Percentiles rank a stretch among this genome's conserved stretches.
Evolutionary conservation across 1,140 invertebrate species (phyloP).

Genomic region (Pogonomyrmex californicus): DNA sequence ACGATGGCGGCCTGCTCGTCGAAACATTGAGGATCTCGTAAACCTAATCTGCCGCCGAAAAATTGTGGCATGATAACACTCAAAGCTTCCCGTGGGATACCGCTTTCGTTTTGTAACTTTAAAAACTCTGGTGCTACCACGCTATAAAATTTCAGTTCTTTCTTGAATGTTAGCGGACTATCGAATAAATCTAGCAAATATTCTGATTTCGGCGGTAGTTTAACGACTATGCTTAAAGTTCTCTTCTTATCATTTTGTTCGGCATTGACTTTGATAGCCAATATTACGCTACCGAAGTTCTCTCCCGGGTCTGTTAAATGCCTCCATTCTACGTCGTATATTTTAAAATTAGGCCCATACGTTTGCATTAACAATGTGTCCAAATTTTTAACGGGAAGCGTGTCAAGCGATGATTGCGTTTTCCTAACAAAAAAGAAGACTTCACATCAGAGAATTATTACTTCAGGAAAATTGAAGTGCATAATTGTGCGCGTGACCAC

Average conservation of each 20-base stretch:
- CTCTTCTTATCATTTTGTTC: slow-evolving; percentile 74
- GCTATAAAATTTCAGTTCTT: slow-evolving; percentile 88
- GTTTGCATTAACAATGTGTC: slow-evolving; percentile 75
- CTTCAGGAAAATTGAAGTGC: neutral
- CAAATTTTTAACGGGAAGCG: slow-evolving; percentile 79
- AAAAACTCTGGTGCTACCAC: slow-evolving; percentile 86
- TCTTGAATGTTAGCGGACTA: slow-evolving; percentile 88
- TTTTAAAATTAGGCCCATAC: slow-evolving; percentile 71
- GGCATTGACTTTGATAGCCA: slow-evolving; percentile 83
- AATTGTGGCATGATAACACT: slow-evolving; percentile 86
- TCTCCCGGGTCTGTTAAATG: slow-evolving; percentile 88
- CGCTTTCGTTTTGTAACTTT: slow-evolving; percentile 86
- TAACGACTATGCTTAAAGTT: slow-evolving; percentile 87
- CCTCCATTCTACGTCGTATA: slow-evolving; percentile 80
- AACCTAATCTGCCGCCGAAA: slow-evolving; percentile 87
- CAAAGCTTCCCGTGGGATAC: slow-evolving; percentile 81
- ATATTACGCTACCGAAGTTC: slow-evolving; percentile 89
- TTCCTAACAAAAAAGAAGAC: slow-evolving; percentile 51
- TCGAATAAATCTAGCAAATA: slow-evolving; percentile 88
- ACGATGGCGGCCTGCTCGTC: slow-evolving; percentile 88
- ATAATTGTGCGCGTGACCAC: too few species aligned
- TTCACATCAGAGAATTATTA: neutral
- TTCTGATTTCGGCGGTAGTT: slow-evolving; percentile 88
- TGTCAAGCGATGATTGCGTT: slow-evolving; percentile 75
- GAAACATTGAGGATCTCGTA: slow-evolving; percentile 84